Conservation (phyloP, 2,797 vertebrate species). For the Pogonophryne albipinna region DNA sequence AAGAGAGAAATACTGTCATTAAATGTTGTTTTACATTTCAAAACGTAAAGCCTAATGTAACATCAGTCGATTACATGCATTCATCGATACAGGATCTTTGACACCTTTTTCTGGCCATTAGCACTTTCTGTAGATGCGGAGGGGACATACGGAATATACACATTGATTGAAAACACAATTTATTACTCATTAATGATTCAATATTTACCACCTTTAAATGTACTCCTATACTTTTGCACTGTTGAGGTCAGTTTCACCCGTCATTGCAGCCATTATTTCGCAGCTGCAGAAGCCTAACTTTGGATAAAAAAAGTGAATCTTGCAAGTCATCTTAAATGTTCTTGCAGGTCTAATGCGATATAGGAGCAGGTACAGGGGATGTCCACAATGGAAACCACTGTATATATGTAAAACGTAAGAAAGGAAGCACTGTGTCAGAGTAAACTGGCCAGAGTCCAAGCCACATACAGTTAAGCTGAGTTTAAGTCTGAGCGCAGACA, state of each 20-base stretch:
- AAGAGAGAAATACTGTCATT: accelerated
- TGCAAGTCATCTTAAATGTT: constrained; percentile 28
- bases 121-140: neutral
- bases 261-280: neutral
- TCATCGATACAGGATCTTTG: neutral
- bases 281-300: constrained; percentile 9
- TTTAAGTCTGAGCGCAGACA: constrained; percentile 29
- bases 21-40: neutral
- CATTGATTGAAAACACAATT: neutral
- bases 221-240: neutral
- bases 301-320: constrained; percentile 13
- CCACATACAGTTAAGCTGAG: constrained; percentile 51
- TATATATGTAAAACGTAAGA: constrained; percentile 36
- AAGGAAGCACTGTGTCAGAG: constrained; percentile 55
- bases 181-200: neutral
- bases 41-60: neutral
- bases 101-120: neutral
- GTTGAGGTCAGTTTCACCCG: neutral
- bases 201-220: neutral
- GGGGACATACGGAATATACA: neutral
- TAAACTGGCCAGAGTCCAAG: constrained; percentile 54
- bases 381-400: constrained; percentile 42
- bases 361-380: neutral
- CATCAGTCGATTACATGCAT: neutral
- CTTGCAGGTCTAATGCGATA: constrained; percentile 1